Evolutionary conservation across 2,888 invertebrate species (phyloP), one percentile per base, ranked within the genome.

Genomic region (Caenorhabditis afra): DNA sequence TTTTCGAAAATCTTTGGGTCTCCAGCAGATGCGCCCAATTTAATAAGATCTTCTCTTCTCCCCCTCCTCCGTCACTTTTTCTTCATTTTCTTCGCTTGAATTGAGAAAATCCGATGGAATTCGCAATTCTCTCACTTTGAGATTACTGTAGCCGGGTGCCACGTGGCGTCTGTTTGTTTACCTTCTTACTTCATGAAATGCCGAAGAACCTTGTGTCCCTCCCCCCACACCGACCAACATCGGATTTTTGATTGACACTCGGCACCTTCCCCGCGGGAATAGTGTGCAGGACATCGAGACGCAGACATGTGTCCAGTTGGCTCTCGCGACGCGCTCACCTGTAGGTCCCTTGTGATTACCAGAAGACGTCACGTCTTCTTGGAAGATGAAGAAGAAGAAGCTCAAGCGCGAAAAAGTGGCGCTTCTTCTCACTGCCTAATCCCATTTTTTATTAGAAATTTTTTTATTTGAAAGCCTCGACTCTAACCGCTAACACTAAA

Each of bases 211-310:
- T 20, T 45, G 47, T 35, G 7, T 59, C 49, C 22, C 47, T 53
- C 47, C 4, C 29, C 18, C 14, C 47, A 10, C 35, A 47, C 14
- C 62, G 50, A 22, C 49, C 16, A 45, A 14, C 35, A 49, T 52
- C 49, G 41, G 73, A 52, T 64, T 64, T 73, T 73, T 73, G 73
- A 73, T 73, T 73, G 73, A 73, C 73, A 64, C 50, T 50, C 44
- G n/a, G n/a, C n/a, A 3, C 29, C 29, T 29, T 29, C 7, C 22
- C 41, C 23, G 8, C 12, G 0, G 41, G 58, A 41, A 66, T 12
- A 71, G 49, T 61, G 39, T 49, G 55, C 41, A 47, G 45, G 61
- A 70, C 52, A 45, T 35, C 14, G 70, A 70, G 61, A 61, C 53
- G 70, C 70, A 70, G 70, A 67, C 39, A 20, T 39, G 8, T 39